Evolutionary conservation across 2,888 invertebrate genomes (phyloP), one percentile per base, ranked within the genome.

Genomic region (Conomelus anceps): DNA sequence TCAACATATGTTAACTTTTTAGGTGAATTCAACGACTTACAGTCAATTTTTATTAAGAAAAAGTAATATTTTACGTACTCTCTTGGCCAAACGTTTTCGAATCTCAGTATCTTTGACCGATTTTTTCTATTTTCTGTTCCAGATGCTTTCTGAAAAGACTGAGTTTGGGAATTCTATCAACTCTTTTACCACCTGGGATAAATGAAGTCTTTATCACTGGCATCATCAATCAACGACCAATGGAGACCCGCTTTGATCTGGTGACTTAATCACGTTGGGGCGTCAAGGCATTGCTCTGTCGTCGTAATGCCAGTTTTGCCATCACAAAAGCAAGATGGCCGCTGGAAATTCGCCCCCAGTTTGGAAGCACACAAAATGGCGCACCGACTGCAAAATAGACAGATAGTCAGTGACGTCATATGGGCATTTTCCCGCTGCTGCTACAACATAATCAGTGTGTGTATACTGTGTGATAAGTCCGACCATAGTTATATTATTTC

Each of bases 331-430:
- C 86, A 86, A 86, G 22, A 86, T 86, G 86, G 86, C 86, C 24
- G 85, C 23, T 22, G 86, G 89, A 24, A 88, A 90, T 23, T 89
- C 90, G 84, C 89, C 89, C 88, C 87, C 90, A 87, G 90, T 96
- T 95, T 96, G 96, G 96, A 96, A 96, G 94, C 96, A 96, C 95
- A 96, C 95, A 94, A 96, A 96, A 95, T 96, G 96, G 96, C 96
- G 96, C 94, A 94, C 94, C 93, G 94, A 94, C 94, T 92, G 92
- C 92, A 93, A 93, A 92, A 92, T 92, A 41, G 91, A 91, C 90
- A 91, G 91, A 91, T 91, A 91, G 89, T 85, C 17, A n/a, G n/a
- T 63, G 63, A 63, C 63, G 63, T 63, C 63, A 63, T n/a, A n/a
- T n/a, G 63, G n/a, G 63, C n/a, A n/a, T n/a, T 63, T 63, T 63